Conservation (phyloP, 2,888 invertebrate genomes). For the Habrosyne pyritoides region DNA sequence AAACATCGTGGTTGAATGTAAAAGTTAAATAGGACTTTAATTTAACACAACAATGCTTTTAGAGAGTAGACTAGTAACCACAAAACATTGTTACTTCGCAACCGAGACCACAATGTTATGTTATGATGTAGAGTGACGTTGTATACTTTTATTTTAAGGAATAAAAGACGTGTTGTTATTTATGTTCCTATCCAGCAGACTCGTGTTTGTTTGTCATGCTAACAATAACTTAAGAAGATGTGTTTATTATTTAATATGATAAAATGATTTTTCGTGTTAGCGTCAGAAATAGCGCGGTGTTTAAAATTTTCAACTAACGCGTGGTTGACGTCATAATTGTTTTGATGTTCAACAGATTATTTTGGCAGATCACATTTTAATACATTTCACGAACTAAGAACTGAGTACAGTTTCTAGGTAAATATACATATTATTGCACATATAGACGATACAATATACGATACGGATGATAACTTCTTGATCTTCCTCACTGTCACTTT, state of each 20-base stretch:
- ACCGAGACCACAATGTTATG: constrained; percentile 7
- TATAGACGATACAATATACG: too few relatives aligned
- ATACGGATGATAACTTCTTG: too few relatives aligned
- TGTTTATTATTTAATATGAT: background rate
- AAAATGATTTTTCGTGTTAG: background rate
- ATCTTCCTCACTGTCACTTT: too few relatives aligned
- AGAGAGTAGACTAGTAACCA: constrained; percentile 17
- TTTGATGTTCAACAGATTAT: background rate
- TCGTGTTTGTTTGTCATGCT: background rate
- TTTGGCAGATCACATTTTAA: background rate
- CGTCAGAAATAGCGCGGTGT: background rate
- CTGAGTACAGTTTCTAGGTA: too few relatives aligned
- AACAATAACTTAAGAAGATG: background rate
- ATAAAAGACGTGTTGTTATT: background rate
- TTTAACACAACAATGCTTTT: constrained; percentile 21
- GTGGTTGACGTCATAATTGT: background rate
- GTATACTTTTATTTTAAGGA: background rate
- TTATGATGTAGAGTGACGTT: constrained; percentile 3
- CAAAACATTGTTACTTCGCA: constrained; percentile 25
- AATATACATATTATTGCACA: too few relatives aligned
- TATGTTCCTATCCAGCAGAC: background rate
- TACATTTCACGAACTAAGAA: background rate
- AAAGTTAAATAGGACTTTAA: constrained; percentile 11
- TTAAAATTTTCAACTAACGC: background rate
- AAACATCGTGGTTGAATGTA: background rate